Base-by-base conservation (phyloP, 2,113 vertebrate genomes). In the Bombycilla garrulus region DNA sequence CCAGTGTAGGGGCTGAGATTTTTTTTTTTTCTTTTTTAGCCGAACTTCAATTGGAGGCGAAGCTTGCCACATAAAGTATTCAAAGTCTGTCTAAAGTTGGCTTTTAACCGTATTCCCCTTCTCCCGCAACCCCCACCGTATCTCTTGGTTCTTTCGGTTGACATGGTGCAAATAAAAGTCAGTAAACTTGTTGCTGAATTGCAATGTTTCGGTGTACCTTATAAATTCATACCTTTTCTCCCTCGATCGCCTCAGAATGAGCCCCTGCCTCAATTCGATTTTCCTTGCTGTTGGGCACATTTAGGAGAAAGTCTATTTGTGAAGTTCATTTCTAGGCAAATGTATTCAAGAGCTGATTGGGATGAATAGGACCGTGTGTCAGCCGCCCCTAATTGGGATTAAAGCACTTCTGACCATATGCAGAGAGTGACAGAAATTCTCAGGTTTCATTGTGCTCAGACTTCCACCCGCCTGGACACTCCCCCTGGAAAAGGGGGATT, bases 321-420 rank as follows among this genome's bases (percentile, higher is more conserved):
- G 98, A 97, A 98, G 99, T 99, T 99, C 99, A 99, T 99, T 99
- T 99, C 98, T 99, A 99, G 98, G 99, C 99, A 99, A 99, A 99
- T 99, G 98, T 99, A 99, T 99, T 99, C 99, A 99, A 98, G 97
- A 97, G 97, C 98, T 98, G 98, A 98, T 97, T 96, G 95, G 97
- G 93, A 97, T 99, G 99, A 99, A 99, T 99, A 97, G 99, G 98
- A 98, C 98, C 98, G 98, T 98, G 99, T 99, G 99, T 99, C 99
- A 99, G 98, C 99, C 99, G 99, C 98, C 98, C 99, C 99, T 99
- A 99, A 99, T 99, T 99, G 99, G 99, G 98, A 99, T 99, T 99
- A 99, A 99, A 99, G 98, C 99, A 99, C 99, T 99, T 98, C 98
- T 97, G 98, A 98, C 98, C 99, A 99, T 99, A 98, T 98, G 99